Percentiles rank a stretch among this genome's conserved stretches.
phyloP scores from a whole-genome alignment of 2,888 invertebrate genomes.

The Dysmachus trigonus region DNA sequence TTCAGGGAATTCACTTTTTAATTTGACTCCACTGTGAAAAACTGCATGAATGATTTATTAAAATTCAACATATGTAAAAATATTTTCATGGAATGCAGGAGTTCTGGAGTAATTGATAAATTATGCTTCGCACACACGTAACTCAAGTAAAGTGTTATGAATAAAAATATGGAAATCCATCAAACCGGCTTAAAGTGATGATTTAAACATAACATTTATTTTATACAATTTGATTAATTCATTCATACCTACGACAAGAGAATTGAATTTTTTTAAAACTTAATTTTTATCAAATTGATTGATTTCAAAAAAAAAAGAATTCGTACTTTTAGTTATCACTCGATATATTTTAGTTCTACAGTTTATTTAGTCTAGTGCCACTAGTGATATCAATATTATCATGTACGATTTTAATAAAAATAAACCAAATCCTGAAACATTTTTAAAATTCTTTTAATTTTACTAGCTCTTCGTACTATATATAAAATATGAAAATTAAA shows the following conservation, averaged over 20 bases:
- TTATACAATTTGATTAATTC: not conserved
- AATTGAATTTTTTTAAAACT: not conserved
- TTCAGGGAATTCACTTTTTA: constrained; percentile 5
- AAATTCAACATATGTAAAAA: constrained; percentile 1
- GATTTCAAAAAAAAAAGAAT: too few relatives aligned
- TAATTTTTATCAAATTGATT: not conserved
- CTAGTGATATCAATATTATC: too few relatives aligned
- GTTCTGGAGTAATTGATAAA: not conserved
- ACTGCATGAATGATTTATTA: constrained; percentile 28
- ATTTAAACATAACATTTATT: not conserved
- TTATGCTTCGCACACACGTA: not conserved
- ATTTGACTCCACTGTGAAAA: not conserved
- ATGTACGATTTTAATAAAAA: too few relatives aligned
- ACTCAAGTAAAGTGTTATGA: not conserved
- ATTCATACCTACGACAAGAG: not conserved
- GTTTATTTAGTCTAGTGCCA: too few relatives aligned
- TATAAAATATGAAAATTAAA: too few relatives aligned
- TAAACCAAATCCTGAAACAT: too few relatives aligned
- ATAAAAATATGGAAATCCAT: not conserved
- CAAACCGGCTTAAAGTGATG: not conserved
- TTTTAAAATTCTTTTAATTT: too few relatives aligned
- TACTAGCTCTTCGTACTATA: too few relatives aligned
- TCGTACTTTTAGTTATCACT: too few relatives aligned
- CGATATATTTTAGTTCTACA: too few relatives aligned
- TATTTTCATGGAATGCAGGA: not conserved